These are phyloP conservation scores for Archilochus colubris DNA, from an alignment of 2,113 vertebrate genomes.

Conservation along the genomic window DNA sequence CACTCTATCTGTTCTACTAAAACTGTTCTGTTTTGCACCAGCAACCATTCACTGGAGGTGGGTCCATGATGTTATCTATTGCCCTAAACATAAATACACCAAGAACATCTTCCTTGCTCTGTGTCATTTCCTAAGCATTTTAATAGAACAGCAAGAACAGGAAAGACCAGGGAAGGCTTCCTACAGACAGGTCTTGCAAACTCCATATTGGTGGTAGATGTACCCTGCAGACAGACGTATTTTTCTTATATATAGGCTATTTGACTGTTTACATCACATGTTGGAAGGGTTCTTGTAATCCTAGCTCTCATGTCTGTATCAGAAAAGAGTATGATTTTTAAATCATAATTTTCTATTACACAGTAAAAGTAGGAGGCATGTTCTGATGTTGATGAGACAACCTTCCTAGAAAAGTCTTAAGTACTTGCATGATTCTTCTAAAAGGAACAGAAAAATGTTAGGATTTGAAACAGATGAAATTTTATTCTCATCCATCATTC, in stretches of 20 bases:
- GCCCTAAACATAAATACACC: not conserved
- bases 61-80: not conserved
- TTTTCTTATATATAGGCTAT: not conserved
- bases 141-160: not conserved
- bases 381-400: not conserved
- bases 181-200: not conserved
- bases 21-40: not conserved
- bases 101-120: not conserved
- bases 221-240: not conserved
- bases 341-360: not conserved
- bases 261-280: not conserved
- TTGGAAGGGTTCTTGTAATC: not conserved
- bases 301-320: not conserved
- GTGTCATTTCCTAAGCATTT: not conserved
- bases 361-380: not conserved
- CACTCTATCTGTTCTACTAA: not conserved
- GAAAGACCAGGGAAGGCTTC: not conserved
- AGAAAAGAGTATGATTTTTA: not conserved
- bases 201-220: fast-evolving
- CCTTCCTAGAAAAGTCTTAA: not conserved
- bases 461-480: not conserved
- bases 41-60: not conserved
- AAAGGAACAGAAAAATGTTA: not conserved
- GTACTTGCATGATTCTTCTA: not conserved
- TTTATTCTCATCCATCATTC: not conserved